These are phyloP conservation scores for Bufotes viridis DNA, from an alignment of 2,797 vertebrate species.

Conservation along the genomic window DNA sequence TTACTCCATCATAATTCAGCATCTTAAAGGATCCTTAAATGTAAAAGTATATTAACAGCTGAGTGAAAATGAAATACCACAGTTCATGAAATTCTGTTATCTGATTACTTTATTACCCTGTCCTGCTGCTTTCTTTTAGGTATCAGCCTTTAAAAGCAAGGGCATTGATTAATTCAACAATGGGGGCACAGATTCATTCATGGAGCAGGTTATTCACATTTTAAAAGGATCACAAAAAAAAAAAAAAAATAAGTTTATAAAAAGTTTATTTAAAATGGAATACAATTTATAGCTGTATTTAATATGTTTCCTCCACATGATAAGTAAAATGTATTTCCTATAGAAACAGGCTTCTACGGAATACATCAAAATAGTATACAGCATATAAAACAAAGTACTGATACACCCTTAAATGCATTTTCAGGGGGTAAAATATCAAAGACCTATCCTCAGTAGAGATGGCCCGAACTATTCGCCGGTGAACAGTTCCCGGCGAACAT, in stretches of 20 bases:
- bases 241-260: neutral
- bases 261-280: neutral
- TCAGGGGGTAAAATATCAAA: neutral
- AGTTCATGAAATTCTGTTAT: neutral
- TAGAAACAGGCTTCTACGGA: neutral
- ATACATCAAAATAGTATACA: neutral
- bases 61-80: neutral
- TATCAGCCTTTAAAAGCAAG: neutral
- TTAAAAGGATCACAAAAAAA: neutral
- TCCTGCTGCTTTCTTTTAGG: neutral
- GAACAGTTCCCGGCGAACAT: too few species aligned
- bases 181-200: neutral
- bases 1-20: neutral
- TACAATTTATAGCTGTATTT: neutral
- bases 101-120: neutral
- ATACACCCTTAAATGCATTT: neutral
- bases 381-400: neutral
- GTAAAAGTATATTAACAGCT: neutral
- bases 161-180: neutral
- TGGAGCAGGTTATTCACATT: neutral
- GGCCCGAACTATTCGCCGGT: too few species aligned
- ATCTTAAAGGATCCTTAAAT: neutral
- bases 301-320: neutral
- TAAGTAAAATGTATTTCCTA: neutral
- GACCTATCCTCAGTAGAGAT: too few species aligned